These are phyloP conservation scores for Hirtodrosophila confusa DNA, from an alignment of 2,888 invertebrate genomes.

Conservation along the genomic window DNA sequence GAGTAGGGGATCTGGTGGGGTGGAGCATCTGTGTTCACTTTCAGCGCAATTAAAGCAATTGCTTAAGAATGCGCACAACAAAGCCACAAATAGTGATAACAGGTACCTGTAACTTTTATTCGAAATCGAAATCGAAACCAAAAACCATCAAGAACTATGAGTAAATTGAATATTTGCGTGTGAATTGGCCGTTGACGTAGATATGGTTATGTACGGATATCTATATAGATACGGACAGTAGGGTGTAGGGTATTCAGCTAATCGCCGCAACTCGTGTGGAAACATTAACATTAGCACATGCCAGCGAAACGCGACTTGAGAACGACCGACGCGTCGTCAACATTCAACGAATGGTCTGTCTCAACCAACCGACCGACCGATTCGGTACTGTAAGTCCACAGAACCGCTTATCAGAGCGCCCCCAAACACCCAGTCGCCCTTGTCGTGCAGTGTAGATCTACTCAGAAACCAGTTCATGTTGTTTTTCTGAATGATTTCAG, in stretches of 20 bases:
- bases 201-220: background rate
- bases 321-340: slow-evolving; percentile 8
- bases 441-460: slow-evolving; percentile 17
- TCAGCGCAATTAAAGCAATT: slow-evolving; percentile 40
- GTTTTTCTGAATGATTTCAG: slow-evolving; percentile 45
- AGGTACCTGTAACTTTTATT: slow-evolving; percentile 8
- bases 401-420: slow-evolving; percentile 45
- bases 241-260: slow-evolving; percentile 45
- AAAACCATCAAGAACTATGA: slow-evolving; percentile 11
- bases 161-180: slow-evolving; percentile 56
- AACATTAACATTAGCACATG: slow-evolving; percentile 56
- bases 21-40: slow-evolving; percentile 9
- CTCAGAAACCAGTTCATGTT: slow-evolving; percentile 63
- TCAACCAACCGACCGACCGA: background rate
- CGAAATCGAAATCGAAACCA: slow-evolving; percentile 30
- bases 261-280: slow-evolving; percentile 46
- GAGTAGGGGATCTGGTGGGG: background rate
- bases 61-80: slow-evolving; percentile 22
- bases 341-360: background rate
- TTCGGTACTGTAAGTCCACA: slow-evolving; percentile 19
- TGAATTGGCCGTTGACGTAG: slow-evolving; percentile 50
- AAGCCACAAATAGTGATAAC: slow-evolving; percentile 25
- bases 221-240: background rate
- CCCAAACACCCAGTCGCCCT: slow-evolving; percentile 31
- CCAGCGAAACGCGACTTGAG: slow-evolving; percentile 48